phyloP scores from a whole-genome alignment of 2,797 vertebrate species.

The Chelon auratus region DNA sequence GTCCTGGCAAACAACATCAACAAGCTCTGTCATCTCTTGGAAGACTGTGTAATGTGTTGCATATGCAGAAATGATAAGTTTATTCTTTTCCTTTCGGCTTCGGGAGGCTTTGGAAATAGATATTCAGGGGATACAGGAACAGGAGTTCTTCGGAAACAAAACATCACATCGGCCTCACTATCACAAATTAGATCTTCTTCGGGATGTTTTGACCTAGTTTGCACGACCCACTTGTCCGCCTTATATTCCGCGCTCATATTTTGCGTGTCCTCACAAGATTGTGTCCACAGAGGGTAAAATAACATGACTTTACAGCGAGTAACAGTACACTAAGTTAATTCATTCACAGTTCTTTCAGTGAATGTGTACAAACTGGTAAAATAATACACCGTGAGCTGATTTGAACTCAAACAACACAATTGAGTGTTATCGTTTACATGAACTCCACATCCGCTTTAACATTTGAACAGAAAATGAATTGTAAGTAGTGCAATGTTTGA shows the following conservation, averaged over 20 bases:
- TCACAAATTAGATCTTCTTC: slow-evolving; percentile 59
- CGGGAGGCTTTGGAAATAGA: slow-evolving; percentile 42
- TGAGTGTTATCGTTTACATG: no score
- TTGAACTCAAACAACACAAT: no score
- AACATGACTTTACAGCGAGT: slow-evolving; percentile 1
- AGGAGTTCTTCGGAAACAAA: slow-evolving; percentile 54
- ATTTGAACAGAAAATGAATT: no score
- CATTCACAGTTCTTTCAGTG: slow-evolving; percentile 9
- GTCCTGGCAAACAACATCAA: slow-evolving; percentile 68
- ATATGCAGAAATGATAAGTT: slow-evolving; percentile 57
- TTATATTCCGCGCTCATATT: slow-evolving; percentile 36
- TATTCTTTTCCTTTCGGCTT: slow-evolving; percentile 50
- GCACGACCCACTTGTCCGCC: slow-evolving; percentile 54
- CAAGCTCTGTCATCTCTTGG: slow-evolving; percentile 63
- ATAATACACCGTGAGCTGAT: no score
- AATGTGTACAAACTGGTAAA: not conserved
- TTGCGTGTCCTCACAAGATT: slow-evolving; percentile 45
- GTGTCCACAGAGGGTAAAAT: slow-evolving; percentile 25
- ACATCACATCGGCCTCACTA: slow-evolving; percentile 43
- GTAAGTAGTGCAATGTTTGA: no score
- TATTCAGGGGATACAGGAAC: slow-evolving; percentile 34
- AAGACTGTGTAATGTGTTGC: slow-evolving; percentile 68
- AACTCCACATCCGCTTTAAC: no score
- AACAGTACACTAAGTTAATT: not conserved
- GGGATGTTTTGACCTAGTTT: slow-evolving; percentile 64